Evolutionary conservation across 1,140 invertebrate species (phyloP).

Genomic region (Brachystomella parvula): DNA sequence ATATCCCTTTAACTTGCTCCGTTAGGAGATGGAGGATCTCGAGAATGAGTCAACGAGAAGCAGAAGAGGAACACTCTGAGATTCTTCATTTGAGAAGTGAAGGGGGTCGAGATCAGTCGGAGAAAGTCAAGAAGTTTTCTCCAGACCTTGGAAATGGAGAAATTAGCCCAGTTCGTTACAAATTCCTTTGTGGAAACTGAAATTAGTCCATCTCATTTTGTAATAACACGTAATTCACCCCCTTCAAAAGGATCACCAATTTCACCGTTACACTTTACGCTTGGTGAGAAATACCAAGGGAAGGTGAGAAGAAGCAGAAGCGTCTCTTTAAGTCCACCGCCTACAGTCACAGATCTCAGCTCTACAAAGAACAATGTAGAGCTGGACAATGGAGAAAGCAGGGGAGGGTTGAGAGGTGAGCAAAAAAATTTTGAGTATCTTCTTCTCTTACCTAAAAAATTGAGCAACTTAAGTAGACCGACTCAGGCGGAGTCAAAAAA

Average conservation of each 20-base stretch:
- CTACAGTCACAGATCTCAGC: background rate
- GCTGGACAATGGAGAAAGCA: background rate
- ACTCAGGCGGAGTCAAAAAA: no score
- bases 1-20: no score
- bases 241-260: constrained; percentile 16
- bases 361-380: background rate
- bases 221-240: background rate
- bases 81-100: background rate
- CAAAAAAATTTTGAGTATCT: background rate
- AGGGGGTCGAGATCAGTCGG: constrained; percentile 8
- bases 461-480: background rate
- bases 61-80: background rate
- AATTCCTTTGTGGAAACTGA: constrained; percentile 36
- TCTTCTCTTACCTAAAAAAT: background rate
- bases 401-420: background rate
- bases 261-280: constrained; percentile 6
- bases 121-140: background rate
- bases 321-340: background rate
- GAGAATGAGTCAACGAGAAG: no score
- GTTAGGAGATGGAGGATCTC: no score
- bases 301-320: background rate
- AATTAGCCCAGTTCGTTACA: constrained; percentile 37
- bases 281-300: background rate
- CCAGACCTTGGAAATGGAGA: constrained; percentile 24
- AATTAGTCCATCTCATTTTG: background rate